Evolutionary conservation across 2,797 vertebrate species (phyloP), one percentile per base, ranked within the genome.

Genomic region (Cossypha niveicapilla): DNA sequence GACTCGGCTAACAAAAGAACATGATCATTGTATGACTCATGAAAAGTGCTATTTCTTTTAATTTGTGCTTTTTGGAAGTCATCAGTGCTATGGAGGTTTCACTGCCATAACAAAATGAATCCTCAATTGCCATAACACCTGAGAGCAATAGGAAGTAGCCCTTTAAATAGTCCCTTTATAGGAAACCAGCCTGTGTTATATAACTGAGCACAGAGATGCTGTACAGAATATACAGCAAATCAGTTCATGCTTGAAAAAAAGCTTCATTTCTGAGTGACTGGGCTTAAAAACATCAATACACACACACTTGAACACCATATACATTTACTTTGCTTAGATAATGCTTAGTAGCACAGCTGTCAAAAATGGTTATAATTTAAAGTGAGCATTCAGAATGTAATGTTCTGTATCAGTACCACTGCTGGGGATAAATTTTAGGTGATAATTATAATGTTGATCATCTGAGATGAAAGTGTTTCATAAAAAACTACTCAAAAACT

Each of bases 311-410:
- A 96, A 94, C 73, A 88, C 58, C 72, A 82, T 93, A 91, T 86
- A 91, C 11, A 32, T 94, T 95, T 97, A 92, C 60, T 95, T 96
- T 94, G 90, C 82, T 96, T 94, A 50, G 95, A 96, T 94, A 97
- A 95, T 83, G 74, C 61, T 84, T 91, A 96, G 92, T 88, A 96
- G 73, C 81, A 95, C 84, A 96, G 96, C 93, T 96, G 95, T 96
- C 95, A 75, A 97, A 97, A 96, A 97, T 83, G 62, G 92, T 95
- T 97, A 91, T 95, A 96, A 97, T 97, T 97, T 97, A 96, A 96
- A 95, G 88, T 95, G 92, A 93, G 87, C 28, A 45, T 90, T 97
- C 92, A 86, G 95, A 97, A 96, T 88, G 75, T 74, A 94, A 88
- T 92, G 94, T 96, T 97, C 93, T 95, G 73, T 94, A 96, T 91